Evolutionary conservation across 1,140 invertebrate species (phyloP).

Genomic region (Hyles euphorbiae): DNA sequence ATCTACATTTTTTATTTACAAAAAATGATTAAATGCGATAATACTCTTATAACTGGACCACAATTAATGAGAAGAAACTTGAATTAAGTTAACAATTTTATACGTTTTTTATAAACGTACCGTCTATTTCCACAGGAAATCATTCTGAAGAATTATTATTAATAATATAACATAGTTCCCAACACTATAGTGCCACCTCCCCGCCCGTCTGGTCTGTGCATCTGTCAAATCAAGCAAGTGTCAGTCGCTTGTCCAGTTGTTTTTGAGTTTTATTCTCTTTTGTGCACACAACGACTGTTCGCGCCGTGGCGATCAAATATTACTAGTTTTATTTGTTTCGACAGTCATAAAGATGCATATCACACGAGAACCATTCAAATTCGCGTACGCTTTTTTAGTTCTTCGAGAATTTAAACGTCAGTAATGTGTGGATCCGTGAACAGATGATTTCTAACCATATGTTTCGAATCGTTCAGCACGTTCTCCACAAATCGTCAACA

Average conservation of each 20-base stretch:
- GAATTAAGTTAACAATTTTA: too few relatives aligned
- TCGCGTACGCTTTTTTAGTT: constrained; percentile 4
- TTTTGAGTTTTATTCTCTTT: constrained; percentile 56
- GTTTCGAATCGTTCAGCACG: constrained; percentile 47
- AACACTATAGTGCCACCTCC: too few relatives aligned
- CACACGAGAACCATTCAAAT: constrained; percentile 11
- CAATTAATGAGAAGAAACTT: too few relatives aligned
- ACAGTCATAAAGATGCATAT: constrained; percentile 25
- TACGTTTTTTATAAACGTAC: constrained; percentile 2
- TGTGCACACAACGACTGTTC: constrained; percentile 39
- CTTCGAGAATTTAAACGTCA: constrained; percentile 33
- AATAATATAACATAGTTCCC: too few relatives aligned
- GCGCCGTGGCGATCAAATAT: constrained; percentile 47
- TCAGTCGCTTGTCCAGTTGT: constrained; percentile 45
- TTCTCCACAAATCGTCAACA: constrained; percentile 25
- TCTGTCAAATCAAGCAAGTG: constrained; percentile 13
- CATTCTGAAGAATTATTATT: too few relatives aligned
- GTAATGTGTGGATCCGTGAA: constrained; percentile 61
- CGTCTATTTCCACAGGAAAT: not conserved
- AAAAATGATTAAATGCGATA: too few relatives aligned
- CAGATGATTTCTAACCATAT: constrained; percentile 70
- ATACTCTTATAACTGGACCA: too few relatives aligned
- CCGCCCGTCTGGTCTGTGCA: too few relatives aligned
- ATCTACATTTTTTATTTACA: too few relatives aligned
- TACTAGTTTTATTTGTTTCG: constrained; percentile 29